Percentiles rank a stretch among this genome's conserved stretches.
Evolutionary conservation across 1,140 invertebrate species (phyloP).

Genomic region (Caligus rogercresseyi): DNA sequence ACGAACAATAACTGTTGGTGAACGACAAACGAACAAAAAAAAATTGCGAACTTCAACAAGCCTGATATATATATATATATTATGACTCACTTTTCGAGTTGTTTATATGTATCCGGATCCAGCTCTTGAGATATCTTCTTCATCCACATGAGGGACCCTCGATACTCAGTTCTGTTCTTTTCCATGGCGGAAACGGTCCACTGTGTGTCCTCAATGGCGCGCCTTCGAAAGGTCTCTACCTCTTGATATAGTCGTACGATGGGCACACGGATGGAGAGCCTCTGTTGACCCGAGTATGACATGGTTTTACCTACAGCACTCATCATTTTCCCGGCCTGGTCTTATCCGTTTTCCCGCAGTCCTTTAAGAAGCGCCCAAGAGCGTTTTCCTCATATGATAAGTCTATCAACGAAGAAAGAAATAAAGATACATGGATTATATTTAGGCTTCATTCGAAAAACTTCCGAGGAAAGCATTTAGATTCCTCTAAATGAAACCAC

Average conservation of each 20-base stretch:
- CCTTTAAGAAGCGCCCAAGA: conserved; percentile 83
- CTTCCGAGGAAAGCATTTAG: too few species aligned
- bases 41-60: too few species aligned
- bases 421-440: too few species aligned
- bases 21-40: too few species aligned
- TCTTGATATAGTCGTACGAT: conserved; percentile 79
- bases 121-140: conserved; percentile 88
- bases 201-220: conserved; percentile 82
- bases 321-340: conserved; percentile 84
- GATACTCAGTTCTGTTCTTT: conserved; percentile 82
- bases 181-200: conserved; percentile 84
- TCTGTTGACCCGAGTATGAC: conserved; percentile 76
- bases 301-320: conserved; percentile 78
- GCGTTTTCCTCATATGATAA: conserved; percentile 88
- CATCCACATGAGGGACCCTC: conserved; percentile 91
- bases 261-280: conserved; percentile 63
- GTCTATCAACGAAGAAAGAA: too few species aligned
- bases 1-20: too few species aligned
- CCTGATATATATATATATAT: too few species aligned
- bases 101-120: conserved; percentile 87
- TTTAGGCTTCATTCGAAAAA: too few species aligned
- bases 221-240: conserved; percentile 83
- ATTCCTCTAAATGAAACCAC: too few species aligned
- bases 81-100: conserved; percentile 90
- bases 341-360: conserved; percentile 75